phyloP scores from a whole-genome alignment of 2,888 invertebrate genomes.

The Habrosyne pyritoides region DNA sequence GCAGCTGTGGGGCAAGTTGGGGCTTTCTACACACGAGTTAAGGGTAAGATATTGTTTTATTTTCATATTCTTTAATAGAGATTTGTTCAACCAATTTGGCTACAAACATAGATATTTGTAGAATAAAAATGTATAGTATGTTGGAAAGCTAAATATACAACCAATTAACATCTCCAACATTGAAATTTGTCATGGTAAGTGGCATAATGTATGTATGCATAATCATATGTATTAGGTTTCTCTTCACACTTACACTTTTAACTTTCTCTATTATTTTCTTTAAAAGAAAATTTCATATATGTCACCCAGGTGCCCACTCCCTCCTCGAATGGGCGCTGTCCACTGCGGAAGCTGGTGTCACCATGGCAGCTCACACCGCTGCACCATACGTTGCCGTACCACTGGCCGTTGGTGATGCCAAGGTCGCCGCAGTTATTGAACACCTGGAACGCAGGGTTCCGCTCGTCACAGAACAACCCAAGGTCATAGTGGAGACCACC shows the following conservation, averaged over 20 bases:
- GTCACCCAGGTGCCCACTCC: slow-evolving; percentile 81
- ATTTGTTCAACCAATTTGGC: no score
- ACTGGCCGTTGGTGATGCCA: slow-evolving; percentile 84
- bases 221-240: no score
- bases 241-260: not conserved
- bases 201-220: not conserved
- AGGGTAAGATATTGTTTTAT: no score
- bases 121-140: no score
- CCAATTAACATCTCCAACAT: no score
- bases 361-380: slow-evolving; percentile 85
- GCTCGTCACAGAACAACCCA: slow-evolving; percentile 86
- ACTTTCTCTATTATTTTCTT: no score
- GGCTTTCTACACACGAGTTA: slow-evolving; percentile 80
- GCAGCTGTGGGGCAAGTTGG: slow-evolving; percentile 83
- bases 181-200: no score
- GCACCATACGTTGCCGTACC: slow-evolving; percentile 83
- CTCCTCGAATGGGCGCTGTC: slow-evolving; percentile 87
- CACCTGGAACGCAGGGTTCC: slow-evolving; percentile 86
- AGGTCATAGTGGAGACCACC: slow-evolving; percentile 82
- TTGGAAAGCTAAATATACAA: no score
- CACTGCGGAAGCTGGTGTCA: slow-evolving; percentile 86
- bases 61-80: no score
- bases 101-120: no score
- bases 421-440: slow-evolving; percentile 86
- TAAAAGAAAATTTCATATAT: not conserved